Conservation (phyloP, 2,888 invertebrate genomes). For the Yponomeuta sedellus region DNA sequence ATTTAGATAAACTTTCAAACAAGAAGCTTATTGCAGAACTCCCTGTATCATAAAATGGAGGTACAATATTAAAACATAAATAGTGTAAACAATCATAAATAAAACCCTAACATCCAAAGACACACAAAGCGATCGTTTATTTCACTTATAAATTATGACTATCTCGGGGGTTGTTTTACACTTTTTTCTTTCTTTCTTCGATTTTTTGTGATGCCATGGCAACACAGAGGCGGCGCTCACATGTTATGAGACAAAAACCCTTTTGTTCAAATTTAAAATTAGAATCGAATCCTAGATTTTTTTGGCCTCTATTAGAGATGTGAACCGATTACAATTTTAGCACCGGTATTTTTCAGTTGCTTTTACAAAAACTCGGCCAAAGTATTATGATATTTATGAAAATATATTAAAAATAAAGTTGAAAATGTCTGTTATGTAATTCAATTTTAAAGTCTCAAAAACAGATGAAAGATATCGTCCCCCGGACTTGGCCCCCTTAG, state of each 20-base stretch:
- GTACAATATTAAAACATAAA: slow-evolving; percentile 72
- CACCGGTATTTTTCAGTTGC: too few species aligned
- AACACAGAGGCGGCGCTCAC: slow-evolving; percentile 59
- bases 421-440: too few species aligned
- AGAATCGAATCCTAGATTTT: slow-evolving; percentile 30
- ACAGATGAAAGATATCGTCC: too few species aligned
- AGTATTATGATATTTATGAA: too few species aligned
- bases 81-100: slow-evolving; percentile 75
- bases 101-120: slow-evolving; percentile 65
- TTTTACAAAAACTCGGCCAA: too few species aligned
- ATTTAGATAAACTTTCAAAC: slow-evolving; percentile 4
- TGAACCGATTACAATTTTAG: too few species aligned
- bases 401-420: too few species aligned
- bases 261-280: slow-evolving; percentile 58
- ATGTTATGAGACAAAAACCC: slow-evolving; percentile 56
- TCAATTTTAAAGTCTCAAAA: too few species aligned
- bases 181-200: slow-evolving; percentile 52
- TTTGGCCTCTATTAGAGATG: too few species aligned
- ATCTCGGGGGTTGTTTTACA: slow-evolving; percentile 67
- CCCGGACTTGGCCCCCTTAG: too few species aligned
- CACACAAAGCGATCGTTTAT: slow-evolving; percentile 65
- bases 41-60: slow-evolving; percentile 49
- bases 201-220: slow-evolving; percentile 48
- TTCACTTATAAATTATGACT: slow-evolving; percentile 69
- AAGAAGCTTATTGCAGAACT: neutral